Evolutionary conservation across 2,113 vertebrate genomes (phyloP), one percentile per base, ranked within the genome.

Genomic region (Aphelocoma coerulescens): DNA sequence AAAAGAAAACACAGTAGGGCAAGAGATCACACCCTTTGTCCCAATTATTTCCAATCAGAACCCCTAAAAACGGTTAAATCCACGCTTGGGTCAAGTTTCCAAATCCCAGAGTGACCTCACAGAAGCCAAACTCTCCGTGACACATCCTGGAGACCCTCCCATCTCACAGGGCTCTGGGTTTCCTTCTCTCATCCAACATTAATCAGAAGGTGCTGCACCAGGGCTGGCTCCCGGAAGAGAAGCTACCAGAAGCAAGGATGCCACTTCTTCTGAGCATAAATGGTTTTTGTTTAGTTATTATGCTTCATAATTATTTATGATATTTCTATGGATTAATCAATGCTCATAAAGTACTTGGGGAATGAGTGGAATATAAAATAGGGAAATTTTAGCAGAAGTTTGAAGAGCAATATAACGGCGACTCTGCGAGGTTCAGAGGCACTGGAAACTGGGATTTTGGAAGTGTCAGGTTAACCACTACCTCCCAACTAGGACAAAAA

Each of bases 241-340:
- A 89, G n/a, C 35, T 57, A 51, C 89, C 84, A 95, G 93, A 89
- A 93, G 69, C 32, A 33, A 57, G 32, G 74, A 35, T 23, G 69
- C 21, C 66, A 69, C 17, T 67, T 89, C 89, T 93, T 76, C 68
- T 2, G 1, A 62, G 62, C 13, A 3, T 61, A 85, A 96, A 78
- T 30, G 88, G 63, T 65, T 92, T 96, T 94, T 94, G 88, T 95
- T 96, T 95, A 92, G 92, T 81, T 95, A 93, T 94, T 96, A 94
- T 7, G 32, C 71, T 83, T 89, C 91, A 80, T 96, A 91, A 96
- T 96, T 96, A 97, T 91, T 94, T 88, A 95, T 91, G 91, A 43
- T 93, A 85, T 93, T 97, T 95, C 63, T 85, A 84, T 84, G 79
- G 94, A 86, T 97, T 95, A 96, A 96, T 96, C 95, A 92, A 95